Evolutionary conservation across 2,888 invertebrate species (phyloP).

Genomic region (Scaptomyza caliginosa): DNA sequence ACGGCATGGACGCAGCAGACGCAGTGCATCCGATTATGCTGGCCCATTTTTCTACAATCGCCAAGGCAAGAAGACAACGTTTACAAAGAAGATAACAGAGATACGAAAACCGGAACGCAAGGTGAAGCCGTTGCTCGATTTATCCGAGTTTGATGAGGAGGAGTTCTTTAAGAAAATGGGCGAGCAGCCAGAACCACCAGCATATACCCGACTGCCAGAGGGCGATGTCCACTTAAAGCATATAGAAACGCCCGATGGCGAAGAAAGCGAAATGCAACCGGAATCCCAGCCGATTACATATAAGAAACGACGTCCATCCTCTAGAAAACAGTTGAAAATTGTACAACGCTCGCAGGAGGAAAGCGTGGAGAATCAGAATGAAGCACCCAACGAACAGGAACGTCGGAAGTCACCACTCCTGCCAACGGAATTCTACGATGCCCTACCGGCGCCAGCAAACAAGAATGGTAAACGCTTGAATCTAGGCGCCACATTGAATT

Average conservation of each 20-base stretch:
- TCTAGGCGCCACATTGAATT: slow-evolving; percentile 67
- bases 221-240: slow-evolving; percentile 81
- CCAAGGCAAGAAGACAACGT: slow-evolving; percentile 59
- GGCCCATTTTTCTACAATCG: slow-evolving; percentile 73
- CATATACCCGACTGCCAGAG: slow-evolving; percentile 71
- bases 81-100: slow-evolving; percentile 78
- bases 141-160: slow-evolving; percentile 76
- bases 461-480: slow-evolving; percentile 47
- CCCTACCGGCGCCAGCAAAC: slow-evolving; percentile 50
- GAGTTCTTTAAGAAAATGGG: slow-evolving; percentile 78
- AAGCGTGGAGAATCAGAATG: slow-evolving; percentile 18
- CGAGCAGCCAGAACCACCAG: slow-evolving; percentile 59
- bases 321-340: slow-evolving; percentile 49
- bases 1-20: slow-evolving; percentile 56
- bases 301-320: slow-evolving; percentile 17
- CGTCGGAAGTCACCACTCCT: slow-evolving; percentile 49
- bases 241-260: slow-evolving; percentile 73
- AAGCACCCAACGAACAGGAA: slow-evolving; percentile 4
- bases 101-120: slow-evolving; percentile 78
- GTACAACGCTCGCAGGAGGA: slow-evolving; percentile 39
- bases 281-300: slow-evolving; percentile 39
- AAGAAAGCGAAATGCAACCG: slow-evolving; percentile 69
- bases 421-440: slow-evolving; percentile 80
- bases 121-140: slow-evolving; percentile 55
- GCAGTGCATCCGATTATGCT: slow-evolving; percentile 60